Base-by-base conservation (phyloP, 2,888 invertebrate species). In the Vandiemenella viatica region DNA sequence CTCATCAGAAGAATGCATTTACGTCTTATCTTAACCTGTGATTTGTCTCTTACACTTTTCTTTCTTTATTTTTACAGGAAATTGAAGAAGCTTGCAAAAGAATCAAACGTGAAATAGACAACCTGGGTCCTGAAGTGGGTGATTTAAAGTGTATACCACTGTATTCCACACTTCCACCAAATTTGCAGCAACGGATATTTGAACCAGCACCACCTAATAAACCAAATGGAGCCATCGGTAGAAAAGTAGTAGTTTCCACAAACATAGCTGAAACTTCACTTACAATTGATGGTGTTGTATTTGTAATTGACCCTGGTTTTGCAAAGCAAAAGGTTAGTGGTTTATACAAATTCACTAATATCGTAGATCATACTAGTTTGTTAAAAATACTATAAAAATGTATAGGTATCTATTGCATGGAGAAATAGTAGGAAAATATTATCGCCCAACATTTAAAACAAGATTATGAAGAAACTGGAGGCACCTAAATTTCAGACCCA, bases 231-330 rank as follows among this genome's bases (percentile, higher is more conserved):
- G 89, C 86, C 0, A 83, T 95, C 23, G 92, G 95, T 0, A 69
- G 92, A 4, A 92, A 82, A 67, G 90, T 95, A 1, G 97, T 99
- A 0, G 93, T 99, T 0, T 96, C 97, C 0, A 98, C 98, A 0
- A 98, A 99, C 65, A 98, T 99, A 57, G 98, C 98, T 0, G 98
- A 99, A 71, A 99, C 98, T 0, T 97, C 97, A 0, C 68, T 99
- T 19, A 99, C 98, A 5, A 98, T 98, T 60, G 98, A 98, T 61
- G 98, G 98, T 43, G 96, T 98, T 1, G 98, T 99, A 10, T 99
- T 96, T 65, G 98, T 99, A 8, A 97, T 99, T 62, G 98, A 98
- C 69, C 97, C 98, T 0, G 98, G 98, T 8, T 99, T 99, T 69
- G 93, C 97, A 0, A 99, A 98, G 63, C 98, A 98, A 66, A 99